Percentiles rank a stretch among this genome's conserved stretches.
Conservation (phyloP, 2,797 vertebrate species). For the Falco cherrug region DNA sequence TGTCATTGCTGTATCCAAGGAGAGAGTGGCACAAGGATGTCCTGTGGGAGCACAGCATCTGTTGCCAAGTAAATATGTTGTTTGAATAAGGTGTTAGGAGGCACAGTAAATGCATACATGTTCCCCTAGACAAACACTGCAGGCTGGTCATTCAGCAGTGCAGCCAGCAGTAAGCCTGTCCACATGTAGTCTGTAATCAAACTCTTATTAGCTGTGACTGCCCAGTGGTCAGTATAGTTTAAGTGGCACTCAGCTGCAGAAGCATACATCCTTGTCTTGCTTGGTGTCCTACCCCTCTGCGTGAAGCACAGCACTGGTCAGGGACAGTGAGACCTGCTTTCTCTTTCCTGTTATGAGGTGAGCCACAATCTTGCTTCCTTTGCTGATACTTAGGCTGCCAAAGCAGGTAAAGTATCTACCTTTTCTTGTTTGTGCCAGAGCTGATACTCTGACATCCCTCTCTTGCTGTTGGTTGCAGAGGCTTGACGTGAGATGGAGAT, state of each 20-base stretch:
- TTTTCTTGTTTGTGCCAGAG: neutral
- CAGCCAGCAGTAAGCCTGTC: neutral
- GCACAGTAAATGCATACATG: neutral
- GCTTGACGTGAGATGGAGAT: neutral
- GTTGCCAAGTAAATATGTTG: neutral
- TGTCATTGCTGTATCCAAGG: neutral
- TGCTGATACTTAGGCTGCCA: neutral
- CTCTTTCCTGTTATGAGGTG: neutral
- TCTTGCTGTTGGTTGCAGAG: neutral
- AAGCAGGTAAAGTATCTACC: neutral
- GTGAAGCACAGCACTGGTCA: neutral
- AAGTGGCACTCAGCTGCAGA: neutral
- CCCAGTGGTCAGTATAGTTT: neutral
- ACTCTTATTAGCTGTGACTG: neutral
- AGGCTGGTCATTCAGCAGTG: neutral
- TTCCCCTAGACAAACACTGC: neutral
- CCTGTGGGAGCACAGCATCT: neutral
- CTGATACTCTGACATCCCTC: neutral
- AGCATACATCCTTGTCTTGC: neutral
- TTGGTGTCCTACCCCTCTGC: neutral
- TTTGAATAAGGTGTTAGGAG: neutral
- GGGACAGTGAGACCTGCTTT: neutral
- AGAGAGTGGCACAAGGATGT: neutral
- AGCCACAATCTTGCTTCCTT: neutral
- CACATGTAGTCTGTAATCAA: fast-evolving